Evolutionary conservation across 2,888 invertebrate species (phyloP).

Genomic region (Trachelus iudaicus): DNA sequence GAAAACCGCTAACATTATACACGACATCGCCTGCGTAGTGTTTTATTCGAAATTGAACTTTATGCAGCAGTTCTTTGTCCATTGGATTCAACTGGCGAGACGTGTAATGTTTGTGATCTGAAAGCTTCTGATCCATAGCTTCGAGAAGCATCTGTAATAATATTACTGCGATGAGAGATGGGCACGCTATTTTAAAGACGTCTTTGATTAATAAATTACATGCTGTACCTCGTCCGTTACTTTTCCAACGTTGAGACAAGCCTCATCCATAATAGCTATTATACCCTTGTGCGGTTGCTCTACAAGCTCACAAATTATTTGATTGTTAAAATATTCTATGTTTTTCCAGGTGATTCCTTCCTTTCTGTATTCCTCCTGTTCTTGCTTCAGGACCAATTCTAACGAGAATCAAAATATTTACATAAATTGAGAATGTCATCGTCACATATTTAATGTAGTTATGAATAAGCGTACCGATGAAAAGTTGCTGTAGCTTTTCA

Average conservation of each 20-base stretch:
- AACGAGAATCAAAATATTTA: conserved; percentile 34
- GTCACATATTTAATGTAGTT: neutral
- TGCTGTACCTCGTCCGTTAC: conserved; percentile 73
- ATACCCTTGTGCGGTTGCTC: conserved; percentile 94
- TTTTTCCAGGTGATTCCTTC: conserved; percentile 98
- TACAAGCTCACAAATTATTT: conserved; percentile 94
- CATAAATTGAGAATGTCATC: neutral
- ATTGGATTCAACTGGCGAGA: conserved; percentile 86
- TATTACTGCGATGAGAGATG: conserved; percentile 8
- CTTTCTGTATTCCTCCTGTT: conserved; percentile 95
- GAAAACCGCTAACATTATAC: conserved; percentile 89
- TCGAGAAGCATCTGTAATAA: conserved; percentile 80
- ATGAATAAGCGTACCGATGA: conserved; percentile 77
- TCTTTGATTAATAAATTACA: too few species aligned
- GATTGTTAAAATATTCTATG: conserved; percentile 97
- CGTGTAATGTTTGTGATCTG: conserved; percentile 88
- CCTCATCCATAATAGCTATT: conserved; percentile 95
- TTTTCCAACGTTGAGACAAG: conserved; percentile 95
- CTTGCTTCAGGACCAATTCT: conserved; percentile 97
- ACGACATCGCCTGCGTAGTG: conserved; percentile 98
- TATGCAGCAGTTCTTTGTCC: conserved; percentile 83
- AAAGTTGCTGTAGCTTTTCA: conserved; percentile 97
- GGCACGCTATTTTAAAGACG: too few species aligned
- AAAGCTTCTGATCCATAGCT: conserved; percentile 91
- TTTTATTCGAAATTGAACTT: conserved; percentile 83